phyloP scores from a whole-genome alignment of 2,113 vertebrate species.

The Tamias sibiricus region DNA sequence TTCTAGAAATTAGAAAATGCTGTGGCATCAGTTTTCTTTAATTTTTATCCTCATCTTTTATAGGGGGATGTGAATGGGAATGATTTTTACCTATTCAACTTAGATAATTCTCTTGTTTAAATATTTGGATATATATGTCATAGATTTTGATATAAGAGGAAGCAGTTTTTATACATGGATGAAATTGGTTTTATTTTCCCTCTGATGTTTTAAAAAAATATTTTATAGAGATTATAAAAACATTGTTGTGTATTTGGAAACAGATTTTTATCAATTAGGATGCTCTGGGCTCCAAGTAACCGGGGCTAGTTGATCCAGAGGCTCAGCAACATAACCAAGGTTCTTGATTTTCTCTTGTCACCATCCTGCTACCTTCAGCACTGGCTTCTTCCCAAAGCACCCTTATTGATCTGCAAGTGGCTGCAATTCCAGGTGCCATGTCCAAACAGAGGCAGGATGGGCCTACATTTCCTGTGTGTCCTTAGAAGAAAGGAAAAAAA shows the following conservation, averaged over 20 bases:
- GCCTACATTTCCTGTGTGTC: neutral
- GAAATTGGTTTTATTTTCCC: neutral
- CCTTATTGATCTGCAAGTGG: neutral
- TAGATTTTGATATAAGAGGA: neutral
- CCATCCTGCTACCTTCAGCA: neutral
- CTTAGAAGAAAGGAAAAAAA: neutral
- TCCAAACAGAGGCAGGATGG: neutral
- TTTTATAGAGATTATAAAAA: neutral
- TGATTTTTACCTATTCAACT: neutral
- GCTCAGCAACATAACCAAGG: neutral
- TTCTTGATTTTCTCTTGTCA: neutral
- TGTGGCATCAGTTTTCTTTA: neutral
- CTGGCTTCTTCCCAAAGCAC: neutral
- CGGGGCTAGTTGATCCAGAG: neutral
- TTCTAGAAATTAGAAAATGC: slow-evolving; percentile 15
- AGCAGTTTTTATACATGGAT: neutral
- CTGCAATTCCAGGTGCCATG: neutral
- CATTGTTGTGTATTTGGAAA: neutral
- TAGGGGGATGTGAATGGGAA: neutral
- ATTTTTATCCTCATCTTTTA: neutral
- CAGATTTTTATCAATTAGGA: neutral
- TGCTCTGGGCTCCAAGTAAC: neutral
- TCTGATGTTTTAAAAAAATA: neutral
- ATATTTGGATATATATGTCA: neutral
- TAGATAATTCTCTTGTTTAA: neutral